These are phyloP conservation scores for Heliconius ismenius DNA, from an alignment of 2,888 invertebrate genomes.

Conservation along the genomic window DNA sequence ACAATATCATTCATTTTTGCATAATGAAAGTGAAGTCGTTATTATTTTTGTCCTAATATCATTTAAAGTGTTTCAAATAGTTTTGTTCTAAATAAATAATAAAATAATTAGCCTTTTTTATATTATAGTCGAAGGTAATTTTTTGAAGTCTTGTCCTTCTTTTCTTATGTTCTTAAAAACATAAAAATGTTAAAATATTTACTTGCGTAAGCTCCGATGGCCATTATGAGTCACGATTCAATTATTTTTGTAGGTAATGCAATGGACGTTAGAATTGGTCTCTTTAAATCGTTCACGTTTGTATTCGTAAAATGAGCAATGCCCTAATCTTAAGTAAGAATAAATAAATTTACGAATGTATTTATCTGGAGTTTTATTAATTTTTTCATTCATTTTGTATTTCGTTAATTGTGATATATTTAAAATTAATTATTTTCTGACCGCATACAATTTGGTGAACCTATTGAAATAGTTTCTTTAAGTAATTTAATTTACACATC, in stretches of 20 bases:
- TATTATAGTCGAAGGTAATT: neutral
- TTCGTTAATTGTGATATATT: neutral
- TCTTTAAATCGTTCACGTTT: too few relatives aligned
- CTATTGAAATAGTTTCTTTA: neutral
- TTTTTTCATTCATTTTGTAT: neutral
- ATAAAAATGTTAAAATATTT: neutral
- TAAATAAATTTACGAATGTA: too few relatives aligned
- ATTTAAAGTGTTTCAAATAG: neutral
- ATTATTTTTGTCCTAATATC: neutral
- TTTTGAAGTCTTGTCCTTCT: neutral
- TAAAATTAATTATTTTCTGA: neutral
- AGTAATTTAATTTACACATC: neutral
- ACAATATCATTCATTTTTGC: conserved; percentile 42
- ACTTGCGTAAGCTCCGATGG: neutral
- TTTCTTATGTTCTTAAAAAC: too few relatives aligned
- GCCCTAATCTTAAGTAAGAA: too few relatives aligned
- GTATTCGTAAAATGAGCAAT: too few relatives aligned
- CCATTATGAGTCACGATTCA: neutral
- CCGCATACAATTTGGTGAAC: neutral
- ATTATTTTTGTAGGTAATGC: neutral
- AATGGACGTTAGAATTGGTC: neutral
- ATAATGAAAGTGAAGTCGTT: conserved; percentile 42
- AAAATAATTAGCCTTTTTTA: neutral
- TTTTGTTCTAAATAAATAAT: neutral
- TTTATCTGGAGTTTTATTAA: neutral